Percentiles rank a stretch among this genome's conserved stretches.
phyloP scores from a whole-genome alignment of 2,888 invertebrate genomes.

The Nymphalis polychloros region DNA sequence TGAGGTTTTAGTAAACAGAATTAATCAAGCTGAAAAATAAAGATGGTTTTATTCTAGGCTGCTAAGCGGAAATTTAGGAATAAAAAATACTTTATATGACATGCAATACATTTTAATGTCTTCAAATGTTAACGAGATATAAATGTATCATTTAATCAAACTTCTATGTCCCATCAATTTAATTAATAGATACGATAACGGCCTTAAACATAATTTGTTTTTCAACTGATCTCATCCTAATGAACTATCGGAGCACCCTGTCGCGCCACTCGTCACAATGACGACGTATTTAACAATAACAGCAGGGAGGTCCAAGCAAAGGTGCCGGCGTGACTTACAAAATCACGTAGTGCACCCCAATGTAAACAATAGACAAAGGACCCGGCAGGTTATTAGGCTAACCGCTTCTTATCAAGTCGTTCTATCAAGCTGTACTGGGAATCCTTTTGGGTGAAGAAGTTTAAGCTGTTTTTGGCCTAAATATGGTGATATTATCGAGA shows the following conservation, averaged over 20 bases:
- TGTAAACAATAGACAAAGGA: constrained; percentile 80
- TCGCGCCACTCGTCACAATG: constrained; percentile 54
- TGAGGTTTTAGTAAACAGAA: constrained; percentile 41
- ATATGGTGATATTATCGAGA: constrained; percentile 61
- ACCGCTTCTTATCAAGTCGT: constrained; percentile 60
- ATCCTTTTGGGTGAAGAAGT: constrained; percentile 35
- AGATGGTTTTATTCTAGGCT: no score
- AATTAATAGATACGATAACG: constrained; percentile 16
- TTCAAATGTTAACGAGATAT: no score
- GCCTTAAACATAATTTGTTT: constrained; percentile 3
- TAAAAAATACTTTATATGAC: neutral
- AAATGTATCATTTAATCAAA: no score
- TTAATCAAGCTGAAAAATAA: constrained; percentile 11
- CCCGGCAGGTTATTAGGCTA: constrained; percentile 69
- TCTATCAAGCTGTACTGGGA: constrained; percentile 49
- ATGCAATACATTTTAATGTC: neutral
- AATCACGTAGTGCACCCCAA: constrained; percentile 77
- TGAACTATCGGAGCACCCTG: constrained; percentile 50
- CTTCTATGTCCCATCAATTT: neutral
- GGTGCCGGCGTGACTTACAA: constrained; percentile 76
- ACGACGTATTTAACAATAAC: constrained; percentile 69
- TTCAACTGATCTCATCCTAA: constrained; percentile 16
- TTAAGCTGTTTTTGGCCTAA: constrained; percentile 60
- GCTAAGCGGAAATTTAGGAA: no score
- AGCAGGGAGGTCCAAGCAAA: constrained; percentile 76